Conservation (phyloP, 2,113 vertebrate genomes). For the Hemiprocne comata region DNA sequence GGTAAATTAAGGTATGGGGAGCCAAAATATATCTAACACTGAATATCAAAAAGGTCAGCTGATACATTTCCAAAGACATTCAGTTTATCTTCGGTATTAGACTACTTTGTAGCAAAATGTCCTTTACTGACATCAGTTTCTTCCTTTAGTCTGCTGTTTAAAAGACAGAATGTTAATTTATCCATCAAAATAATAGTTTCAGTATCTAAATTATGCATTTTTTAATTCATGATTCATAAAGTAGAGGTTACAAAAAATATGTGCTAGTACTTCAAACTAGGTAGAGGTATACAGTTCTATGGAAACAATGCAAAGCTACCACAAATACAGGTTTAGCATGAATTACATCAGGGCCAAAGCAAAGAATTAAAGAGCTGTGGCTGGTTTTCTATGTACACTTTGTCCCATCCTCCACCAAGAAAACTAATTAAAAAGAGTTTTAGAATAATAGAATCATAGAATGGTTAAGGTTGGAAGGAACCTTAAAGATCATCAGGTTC, state of each 20-base stretch:
- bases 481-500: too few relatives aligned
- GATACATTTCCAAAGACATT: neutral
- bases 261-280: neutral
- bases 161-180: neutral
- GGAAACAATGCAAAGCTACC: neutral
- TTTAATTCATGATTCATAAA: neutral
- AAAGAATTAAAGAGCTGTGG: neutral
- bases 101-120: neutral
- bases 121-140: neutral
- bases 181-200: neutral
- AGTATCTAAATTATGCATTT: neutral
- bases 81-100: neutral
- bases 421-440: neutral
- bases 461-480: too few relatives aligned
- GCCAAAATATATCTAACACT: neutral
- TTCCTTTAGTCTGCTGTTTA: neutral
- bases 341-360: neutral
- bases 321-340: neutral
- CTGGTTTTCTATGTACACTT: neutral
- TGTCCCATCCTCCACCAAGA: neutral
- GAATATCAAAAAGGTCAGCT: constrained; percentile 31
- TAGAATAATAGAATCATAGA: too few relatives aligned
- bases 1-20: constrained; percentile 31
- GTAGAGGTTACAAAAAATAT: neutral
- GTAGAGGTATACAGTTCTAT: neutral